A percentile compares a stretch with the other conserved stretches of the same genome.
These are phyloP conservation scores for Galeopterus variegatus DNA, from an alignment of 2,113 vertebrate genomes.

Conservation along the genomic window DNA sequence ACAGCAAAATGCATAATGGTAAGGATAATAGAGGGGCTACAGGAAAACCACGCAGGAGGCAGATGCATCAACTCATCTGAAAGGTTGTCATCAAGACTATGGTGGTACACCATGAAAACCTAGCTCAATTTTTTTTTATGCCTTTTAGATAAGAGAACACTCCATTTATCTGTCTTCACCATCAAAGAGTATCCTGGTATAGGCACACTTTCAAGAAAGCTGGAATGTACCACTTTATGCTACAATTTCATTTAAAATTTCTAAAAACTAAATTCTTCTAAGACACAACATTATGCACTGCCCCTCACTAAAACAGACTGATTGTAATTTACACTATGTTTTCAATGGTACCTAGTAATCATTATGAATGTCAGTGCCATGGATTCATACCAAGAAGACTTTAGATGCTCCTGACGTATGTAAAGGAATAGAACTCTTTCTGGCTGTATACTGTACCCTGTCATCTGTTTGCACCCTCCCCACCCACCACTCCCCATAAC, in stretches of 20 bases:
- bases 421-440: neutral
- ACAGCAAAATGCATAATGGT: neutral
- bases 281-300: neutral
- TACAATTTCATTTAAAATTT: conserved; percentile 52
- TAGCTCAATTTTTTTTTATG: neutral
- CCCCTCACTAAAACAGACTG: neutral
- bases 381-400: neutral
- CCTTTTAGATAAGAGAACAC: conserved; percentile 2
- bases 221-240: neutral
- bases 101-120: neutral
- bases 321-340: neutral
- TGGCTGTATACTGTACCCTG: fast-evolving
- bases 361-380: neutral
- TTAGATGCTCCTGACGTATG: neutral
- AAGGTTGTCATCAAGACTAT: neutral
- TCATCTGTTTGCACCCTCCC: neutral
- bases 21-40: no score
- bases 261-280: conserved; percentile 51
- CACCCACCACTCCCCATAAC: no score
- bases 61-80: neutral
- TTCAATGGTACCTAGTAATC: neutral
- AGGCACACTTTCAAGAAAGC: neutral
- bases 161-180: neutral
- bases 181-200: neutral
- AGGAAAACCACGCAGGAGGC: neutral